Percentiles rank a stretch among this genome's conserved stretches.
These are phyloP conservation scores for Sinocyclocheilus anophthalmus DNA, from an alignment of 2,113 vertebrate species.

Conservation along the genomic window DNA sequence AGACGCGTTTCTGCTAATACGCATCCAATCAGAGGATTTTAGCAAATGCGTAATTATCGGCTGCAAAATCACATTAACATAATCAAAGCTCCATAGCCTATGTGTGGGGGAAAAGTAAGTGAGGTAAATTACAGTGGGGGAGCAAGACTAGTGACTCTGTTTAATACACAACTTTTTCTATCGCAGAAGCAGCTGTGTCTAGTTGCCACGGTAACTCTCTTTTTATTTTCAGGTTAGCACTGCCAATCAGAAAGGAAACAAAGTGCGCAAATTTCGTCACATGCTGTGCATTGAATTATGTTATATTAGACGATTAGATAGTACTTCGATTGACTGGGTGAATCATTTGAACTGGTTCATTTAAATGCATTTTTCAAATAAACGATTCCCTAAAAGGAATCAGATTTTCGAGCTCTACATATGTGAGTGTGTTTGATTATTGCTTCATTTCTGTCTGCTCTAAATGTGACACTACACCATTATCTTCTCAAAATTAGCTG, in stretches of 20 bases:
- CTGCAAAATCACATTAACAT: slow-evolving; percentile 54
- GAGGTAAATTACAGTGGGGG: slow-evolving; percentile 26
- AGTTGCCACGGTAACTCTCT: slow-evolving; percentile 73
- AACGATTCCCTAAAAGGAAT: neutral
- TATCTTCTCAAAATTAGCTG: neutral
- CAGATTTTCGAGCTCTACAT: neutral
- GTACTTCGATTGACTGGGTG: neutral
- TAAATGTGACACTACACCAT: neutral
- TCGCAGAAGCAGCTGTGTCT: slow-evolving; percentile 60
- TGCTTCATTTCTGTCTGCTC: neutral
- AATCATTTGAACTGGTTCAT: neutral
- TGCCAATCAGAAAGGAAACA: slow-evolving; percentile 65
- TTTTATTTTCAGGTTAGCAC: slow-evolving; percentile 58
- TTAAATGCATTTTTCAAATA: neutral
- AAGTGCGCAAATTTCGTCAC: slow-evolving; percentile 50
- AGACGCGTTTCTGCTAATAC: slow-evolving; percentile 18
- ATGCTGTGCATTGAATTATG: slow-evolving; percentile 50
- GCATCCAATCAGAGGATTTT: slow-evolving; percentile 54
- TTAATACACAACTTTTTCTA: slow-evolving; percentile 20
- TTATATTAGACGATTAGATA: neutral
- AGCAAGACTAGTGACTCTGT: slow-evolving; percentile 16
- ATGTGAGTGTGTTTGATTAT: neutral
- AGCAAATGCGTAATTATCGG: slow-evolving; percentile 44
- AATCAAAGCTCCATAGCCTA: slow-evolving; percentile 42
- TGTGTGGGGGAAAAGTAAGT: neutral